Conservation (phyloP, 35 echinoderm and acorn worm species). For the Eucidaris tribuloides region DNA sequence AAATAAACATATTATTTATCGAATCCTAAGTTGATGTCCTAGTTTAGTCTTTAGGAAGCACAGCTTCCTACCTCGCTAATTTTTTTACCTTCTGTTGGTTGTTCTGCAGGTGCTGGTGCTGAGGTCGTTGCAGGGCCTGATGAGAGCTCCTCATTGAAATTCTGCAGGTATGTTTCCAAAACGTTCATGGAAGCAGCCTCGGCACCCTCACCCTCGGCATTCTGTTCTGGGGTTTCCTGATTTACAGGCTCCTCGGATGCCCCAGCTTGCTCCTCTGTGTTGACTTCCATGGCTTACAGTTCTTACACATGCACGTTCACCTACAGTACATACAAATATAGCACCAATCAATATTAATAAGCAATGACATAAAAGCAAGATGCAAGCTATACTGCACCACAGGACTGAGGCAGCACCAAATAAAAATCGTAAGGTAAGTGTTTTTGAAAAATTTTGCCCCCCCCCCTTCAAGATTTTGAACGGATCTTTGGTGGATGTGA, state of each 20-base stretch:
- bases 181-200: slow-evolving; percentile 88
- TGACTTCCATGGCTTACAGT: not conserved
- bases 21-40: too few species aligned
- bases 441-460: too few species aligned
- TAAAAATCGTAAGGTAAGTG: not conserved
- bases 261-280: not conserved
- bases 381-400: not conserved
- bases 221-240: not conserved
- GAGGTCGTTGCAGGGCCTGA: slow-evolving; percentile 29
- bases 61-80: not conserved
- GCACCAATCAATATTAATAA: too few species aligned
- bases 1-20: too few species aligned
- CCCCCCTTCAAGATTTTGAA: too few species aligned
- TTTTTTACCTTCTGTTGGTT: not conserved
- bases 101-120: slow-evolving; percentile 23
- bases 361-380: not conserved
- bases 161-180: slow-evolving; percentile 90
- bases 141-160: slow-evolving; percentile 93
- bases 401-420: not conserved
- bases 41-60: too few species aligned
- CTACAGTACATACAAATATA: too few species aligned
- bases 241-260: not conserved
- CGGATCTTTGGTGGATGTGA: too few species aligned
- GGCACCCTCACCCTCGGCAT: slow-evolving; percentile 22
- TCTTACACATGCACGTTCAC: too few species aligned